Base-by-base conservation (phyloP, 1,140 invertebrate species). In the Sitobion miscanthi region DNA sequence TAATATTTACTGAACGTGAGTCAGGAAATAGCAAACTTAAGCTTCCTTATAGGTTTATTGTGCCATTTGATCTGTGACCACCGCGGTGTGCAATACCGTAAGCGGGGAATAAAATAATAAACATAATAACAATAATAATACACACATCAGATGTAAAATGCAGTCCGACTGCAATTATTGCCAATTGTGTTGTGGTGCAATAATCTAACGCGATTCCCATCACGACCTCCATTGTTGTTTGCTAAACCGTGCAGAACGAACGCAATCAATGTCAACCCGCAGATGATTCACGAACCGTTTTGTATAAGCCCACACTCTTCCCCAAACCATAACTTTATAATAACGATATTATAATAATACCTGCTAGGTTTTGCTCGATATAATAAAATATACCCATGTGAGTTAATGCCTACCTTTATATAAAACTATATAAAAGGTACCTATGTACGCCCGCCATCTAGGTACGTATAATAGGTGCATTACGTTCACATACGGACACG, bases 201-300 rank as follows among this genome's bases (percentile, higher is more conserved):
- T 54, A 86, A 85, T 77, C 77, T 47, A 45, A 83, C 52, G n/a
- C 17, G 25, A 93, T 93, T 93, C 91, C 49, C 91, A 93, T 93
- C 91, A 93, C 91, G 91, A 93, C 82, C 91, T 85, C 4, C n/a
- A 82, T 86, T 54, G 49, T 93, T 93, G 21, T 52, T 30, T 0
- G 57, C 21, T 45, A 90, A 90, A 47, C 52, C 89, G 54, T 90
- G 57, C 52, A 69, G 38, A 62, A 90, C 57, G 38, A 90, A 69
- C 57, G 62, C 49, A 91, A 91, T 91, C 90, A 77, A 91, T 49
- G 90, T 91, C 90, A 42, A 91, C n/a, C 23, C 17, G 21, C 89
- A n/a, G 20, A 82, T 82, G 45, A 91, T 77, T 82, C 90, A 91
- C 90, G 38, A 90, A 69, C 8, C 42, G 14, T 90, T 69, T 90